These are phyloP conservation scores for Anas platyrhynchos DNA, from an alignment of 2,113 vertebrate genomes.

Conservation along the genomic window DNA sequence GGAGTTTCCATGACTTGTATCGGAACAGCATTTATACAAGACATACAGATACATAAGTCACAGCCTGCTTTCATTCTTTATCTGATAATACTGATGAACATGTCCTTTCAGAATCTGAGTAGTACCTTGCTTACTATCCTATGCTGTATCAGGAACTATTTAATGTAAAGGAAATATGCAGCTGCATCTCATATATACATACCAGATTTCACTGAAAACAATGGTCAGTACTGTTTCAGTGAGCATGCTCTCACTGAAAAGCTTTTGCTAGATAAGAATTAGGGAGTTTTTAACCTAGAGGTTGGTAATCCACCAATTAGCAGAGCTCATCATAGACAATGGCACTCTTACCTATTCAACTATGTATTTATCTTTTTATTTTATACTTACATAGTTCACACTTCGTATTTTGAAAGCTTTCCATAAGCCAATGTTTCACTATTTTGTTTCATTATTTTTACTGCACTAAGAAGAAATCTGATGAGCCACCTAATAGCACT, in stretches of 20 bases:
- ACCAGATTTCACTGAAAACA: background rate
- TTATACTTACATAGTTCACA: too few relatives aligned
- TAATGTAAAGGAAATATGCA: background rate
- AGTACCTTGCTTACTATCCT: background rate
- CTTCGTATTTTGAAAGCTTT: background rate
- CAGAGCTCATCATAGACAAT: background rate
- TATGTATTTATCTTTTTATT: background rate
- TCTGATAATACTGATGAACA: background rate
- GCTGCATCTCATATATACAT: fast-evolving
- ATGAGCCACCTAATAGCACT: background rate
- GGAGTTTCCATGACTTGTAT: background rate
- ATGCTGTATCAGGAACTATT: fast-evolving
- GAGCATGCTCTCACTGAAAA: background rate
- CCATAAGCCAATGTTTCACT: background rate
- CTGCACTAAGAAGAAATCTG: background rate
- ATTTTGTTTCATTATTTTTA: background rate
- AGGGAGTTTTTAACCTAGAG: background rate
- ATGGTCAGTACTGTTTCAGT: background rate
- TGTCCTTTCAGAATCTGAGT: background rate
- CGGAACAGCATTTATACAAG: background rate
- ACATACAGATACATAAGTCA: background rate
- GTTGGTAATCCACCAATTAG: background rate
- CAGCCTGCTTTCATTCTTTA: background rate
- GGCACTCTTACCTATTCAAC: background rate
- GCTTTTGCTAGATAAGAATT: background rate